phyloP scores from a whole-genome alignment of 2,888 invertebrate genomes.

The Idaea dimidiata region DNA sequence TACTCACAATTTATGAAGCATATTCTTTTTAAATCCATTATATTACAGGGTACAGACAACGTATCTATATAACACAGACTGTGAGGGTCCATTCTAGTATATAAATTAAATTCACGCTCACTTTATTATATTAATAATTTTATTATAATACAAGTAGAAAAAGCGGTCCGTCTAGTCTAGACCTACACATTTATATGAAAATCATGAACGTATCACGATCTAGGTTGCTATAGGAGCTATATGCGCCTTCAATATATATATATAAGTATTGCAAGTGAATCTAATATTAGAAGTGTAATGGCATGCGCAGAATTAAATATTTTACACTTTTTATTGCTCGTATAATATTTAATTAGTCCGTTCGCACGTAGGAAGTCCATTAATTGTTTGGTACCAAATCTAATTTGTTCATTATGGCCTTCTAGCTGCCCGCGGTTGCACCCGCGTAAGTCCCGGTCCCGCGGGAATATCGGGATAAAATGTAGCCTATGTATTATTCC shows the following conservation, averaged over 20 bases:
- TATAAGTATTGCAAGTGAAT: conserved; percentile 53
- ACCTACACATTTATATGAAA: conserved; percentile 17
- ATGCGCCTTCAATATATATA: conserved; percentile 14
- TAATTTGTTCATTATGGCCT: conserved; percentile 15
- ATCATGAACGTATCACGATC: conserved; percentile 3
- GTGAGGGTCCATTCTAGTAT: conserved; percentile 9
- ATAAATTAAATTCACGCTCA: conserved; percentile 20
- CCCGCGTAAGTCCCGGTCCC: too few relatives aligned
- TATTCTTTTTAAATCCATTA: too few relatives aligned
- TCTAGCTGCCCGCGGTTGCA: too few relatives aligned
- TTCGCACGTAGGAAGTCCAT: conserved; percentile 32
- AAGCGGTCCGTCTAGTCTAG: conserved; percentile 19
- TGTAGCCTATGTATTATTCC: too few relatives aligned
- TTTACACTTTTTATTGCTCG: conserved; percentile 52
- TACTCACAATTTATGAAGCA: too few relatives aligned
- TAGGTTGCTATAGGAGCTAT: not conserved
- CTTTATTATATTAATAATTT: conserved; percentile 10
- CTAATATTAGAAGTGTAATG: conserved; percentile 42
- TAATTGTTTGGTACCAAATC: conserved; percentile 29
- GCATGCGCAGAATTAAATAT: conserved; percentile 67
- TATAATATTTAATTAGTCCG: conserved; percentile 41
- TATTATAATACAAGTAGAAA: conserved; percentile 16
- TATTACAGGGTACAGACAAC: too few relatives aligned
- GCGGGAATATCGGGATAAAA: too few relatives aligned
- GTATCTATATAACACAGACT: not conserved